These are phyloP conservation scores for Elmis aenea DNA, from an alignment of 2,888 invertebrate species.

Conservation along the genomic window DNA sequence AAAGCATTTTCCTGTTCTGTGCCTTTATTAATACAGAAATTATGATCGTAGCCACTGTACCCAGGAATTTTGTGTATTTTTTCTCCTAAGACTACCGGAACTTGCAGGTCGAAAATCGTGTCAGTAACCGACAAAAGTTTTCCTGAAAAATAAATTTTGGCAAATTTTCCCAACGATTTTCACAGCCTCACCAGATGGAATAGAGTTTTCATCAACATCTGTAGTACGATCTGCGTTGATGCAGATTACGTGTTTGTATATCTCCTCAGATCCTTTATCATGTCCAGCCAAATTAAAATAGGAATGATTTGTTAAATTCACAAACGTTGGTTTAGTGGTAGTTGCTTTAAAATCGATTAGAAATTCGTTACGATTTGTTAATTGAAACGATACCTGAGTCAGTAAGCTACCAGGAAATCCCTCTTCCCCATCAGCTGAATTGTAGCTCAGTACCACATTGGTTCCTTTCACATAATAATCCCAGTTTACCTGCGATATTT, in stretches of 20 bases:
- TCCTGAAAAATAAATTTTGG: conserved; percentile 47
- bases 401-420: conserved; percentile 84
- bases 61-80: conserved; percentile 63
- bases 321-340: conserved; percentile 71
- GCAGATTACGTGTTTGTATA: conserved; percentile 65
- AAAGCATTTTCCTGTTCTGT: conserved; percentile 54
- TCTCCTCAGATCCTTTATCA: conserved; percentile 59
- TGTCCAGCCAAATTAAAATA: conserved; percentile 95
- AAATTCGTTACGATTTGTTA: conserved; percentile 70
- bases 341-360: conserved; percentile 70
- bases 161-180: too few relatives aligned
- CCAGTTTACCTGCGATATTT: conserved; percentile 63
- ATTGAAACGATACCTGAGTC: conserved; percentile 63
- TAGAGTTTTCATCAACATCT: conserved; percentile 61
- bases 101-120: conserved; percentile 69
- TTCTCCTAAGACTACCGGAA: conserved; percentile 58
- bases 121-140: conserved; percentile 65
- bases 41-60: conserved; percentile 72
- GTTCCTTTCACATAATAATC: conserved; percentile 55
- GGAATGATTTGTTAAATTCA: conserved; percentile 83
- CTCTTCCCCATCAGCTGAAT: conserved; percentile 76
- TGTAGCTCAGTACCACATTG: conserved; percentile 67
- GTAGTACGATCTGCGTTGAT: conserved; percentile 76
- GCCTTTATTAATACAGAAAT: conserved; percentile 70
- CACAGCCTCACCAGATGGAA: conserved; percentile 76